A percentile compares a stretch with the other conserved stretches of the same genome.
phyloP scores from a whole-genome alignment of 2,797 vertebrate species.

The Hirundo rustica region DNA sequence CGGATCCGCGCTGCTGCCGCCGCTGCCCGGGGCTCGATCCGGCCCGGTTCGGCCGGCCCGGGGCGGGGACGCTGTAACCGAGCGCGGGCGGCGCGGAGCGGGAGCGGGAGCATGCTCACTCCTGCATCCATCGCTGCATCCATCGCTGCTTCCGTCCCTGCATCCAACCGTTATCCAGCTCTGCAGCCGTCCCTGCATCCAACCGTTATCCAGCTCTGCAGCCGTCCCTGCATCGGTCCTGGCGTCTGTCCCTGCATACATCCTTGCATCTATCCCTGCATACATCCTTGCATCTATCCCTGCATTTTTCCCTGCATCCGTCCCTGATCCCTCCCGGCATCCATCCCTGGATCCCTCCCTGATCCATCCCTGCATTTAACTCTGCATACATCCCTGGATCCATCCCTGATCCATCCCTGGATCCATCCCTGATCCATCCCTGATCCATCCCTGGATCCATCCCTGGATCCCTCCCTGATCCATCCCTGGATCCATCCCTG shows the following conservation, averaged over 20 bases:
- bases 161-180: not conserved
- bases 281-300: no score
- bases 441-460: no score
- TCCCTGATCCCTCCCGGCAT: no score
- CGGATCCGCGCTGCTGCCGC: not conserved
- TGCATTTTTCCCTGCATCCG: not conserved
- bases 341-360: fast-evolving
- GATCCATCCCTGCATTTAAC: no score
- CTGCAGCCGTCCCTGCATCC: fast-evolving
- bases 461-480: no score
- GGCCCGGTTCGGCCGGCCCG: not conserved
- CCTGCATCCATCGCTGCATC: not conserved
- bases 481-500: no score
- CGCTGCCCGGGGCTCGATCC: not conserved
- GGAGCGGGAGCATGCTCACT: slow-evolving; percentile 60
- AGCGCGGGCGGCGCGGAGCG: slow-evolving; percentile 16
- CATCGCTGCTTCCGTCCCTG: fast-evolving
- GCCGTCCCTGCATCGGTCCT: not conserved
- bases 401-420: not conserved
- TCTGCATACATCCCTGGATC: fast-evolving
- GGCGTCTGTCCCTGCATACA: no score
- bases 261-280: no score
- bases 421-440: no score
- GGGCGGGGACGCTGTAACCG: not conserved
- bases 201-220: fast-evolving